Evolutionary conservation across 2,113 vertebrate genomes (phyloP).

Genomic region (Okapia johnstoni): DNA sequence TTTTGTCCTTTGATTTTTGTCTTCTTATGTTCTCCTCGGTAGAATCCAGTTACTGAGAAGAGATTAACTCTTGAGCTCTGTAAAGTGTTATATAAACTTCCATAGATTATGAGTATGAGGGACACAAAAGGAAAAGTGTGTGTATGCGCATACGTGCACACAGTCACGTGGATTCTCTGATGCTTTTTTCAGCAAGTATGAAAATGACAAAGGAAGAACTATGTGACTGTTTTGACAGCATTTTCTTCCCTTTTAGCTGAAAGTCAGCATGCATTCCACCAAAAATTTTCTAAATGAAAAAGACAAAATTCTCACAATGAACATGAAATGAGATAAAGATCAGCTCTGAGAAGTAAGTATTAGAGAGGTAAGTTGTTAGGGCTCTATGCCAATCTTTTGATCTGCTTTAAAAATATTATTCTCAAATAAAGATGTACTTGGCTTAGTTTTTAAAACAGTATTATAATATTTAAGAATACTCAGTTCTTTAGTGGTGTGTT

Average conservation of each 20-base stretch:
- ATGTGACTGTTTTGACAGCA: not conserved
- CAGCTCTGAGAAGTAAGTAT: not conserved
- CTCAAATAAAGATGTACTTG: slow-evolving; percentile 13
- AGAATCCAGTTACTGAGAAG: not conserved
- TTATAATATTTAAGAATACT: slow-evolving; percentile 35
- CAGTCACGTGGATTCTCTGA: not conserved
- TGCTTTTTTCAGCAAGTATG: not conserved
- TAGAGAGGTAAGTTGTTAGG: not conserved
- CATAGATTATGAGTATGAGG: not conserved
- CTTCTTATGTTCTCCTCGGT: not conserved
- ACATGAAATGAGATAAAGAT: not conserved
- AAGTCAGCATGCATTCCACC: not conserved
- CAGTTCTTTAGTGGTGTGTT: not conserved
- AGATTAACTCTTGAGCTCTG: not conserved
- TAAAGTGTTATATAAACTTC: not conserved
- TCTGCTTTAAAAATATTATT: slow-evolving; percentile 37
- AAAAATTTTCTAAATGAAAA: slow-evolving; percentile 14
- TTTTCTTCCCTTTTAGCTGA: not conserved
- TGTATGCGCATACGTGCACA: rapidly evolving
- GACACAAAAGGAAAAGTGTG: not conserved
- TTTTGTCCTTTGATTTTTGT: not conserved
- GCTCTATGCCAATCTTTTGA: slow-evolving; percentile 22
- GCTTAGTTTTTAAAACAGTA: slow-evolving; percentile 29
- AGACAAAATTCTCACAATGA: not conserved
- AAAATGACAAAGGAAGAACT: not conserved